Evolutionary conservation across 1,140 invertebrate genomes (phyloP).

Genomic region (Neodiprion fabricii): DNA sequence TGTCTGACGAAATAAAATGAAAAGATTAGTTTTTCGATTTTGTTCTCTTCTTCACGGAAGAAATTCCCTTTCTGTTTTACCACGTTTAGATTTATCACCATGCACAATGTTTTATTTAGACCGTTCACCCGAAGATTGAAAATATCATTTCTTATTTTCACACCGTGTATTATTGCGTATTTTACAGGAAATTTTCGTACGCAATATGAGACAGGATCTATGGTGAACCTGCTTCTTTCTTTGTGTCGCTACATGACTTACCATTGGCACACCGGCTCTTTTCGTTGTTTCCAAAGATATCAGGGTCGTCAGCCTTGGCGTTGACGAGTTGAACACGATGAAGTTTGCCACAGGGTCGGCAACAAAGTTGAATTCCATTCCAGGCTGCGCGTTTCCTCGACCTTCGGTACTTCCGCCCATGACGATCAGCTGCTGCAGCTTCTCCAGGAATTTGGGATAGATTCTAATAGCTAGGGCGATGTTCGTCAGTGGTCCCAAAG

Average conservation of each 20-base stretch:
- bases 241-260: constrained; percentile 26
- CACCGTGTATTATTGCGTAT: no score
- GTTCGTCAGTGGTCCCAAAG: constrained; percentile 70
- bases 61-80: no score
- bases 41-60: background rate
- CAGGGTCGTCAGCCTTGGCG: constrained; percentile 42
- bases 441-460: constrained; percentile 61
- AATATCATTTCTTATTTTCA: no score
- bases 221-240: no score
- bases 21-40: background rate
- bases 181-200: no score
- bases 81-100: no score
- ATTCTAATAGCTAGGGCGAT: constrained; percentile 66
- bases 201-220: no score
- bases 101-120: no score
- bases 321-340: constrained; percentile 61
- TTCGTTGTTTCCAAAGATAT: constrained; percentile 60
- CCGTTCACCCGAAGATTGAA: no score
- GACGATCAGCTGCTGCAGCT: constrained; percentile 62
- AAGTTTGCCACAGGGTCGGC: constrained; percentile 70
- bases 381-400: constrained; percentile 61
- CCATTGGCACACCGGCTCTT: constrained; percentile 37
- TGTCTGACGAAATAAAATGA: constrained; percentile 33
- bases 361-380: constrained; percentile 73
- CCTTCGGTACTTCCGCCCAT: constrained; percentile 69